phyloP scores from a whole-genome alignment of 2,797 vertebrate species.

The Enteromius argenteus region DNA sequence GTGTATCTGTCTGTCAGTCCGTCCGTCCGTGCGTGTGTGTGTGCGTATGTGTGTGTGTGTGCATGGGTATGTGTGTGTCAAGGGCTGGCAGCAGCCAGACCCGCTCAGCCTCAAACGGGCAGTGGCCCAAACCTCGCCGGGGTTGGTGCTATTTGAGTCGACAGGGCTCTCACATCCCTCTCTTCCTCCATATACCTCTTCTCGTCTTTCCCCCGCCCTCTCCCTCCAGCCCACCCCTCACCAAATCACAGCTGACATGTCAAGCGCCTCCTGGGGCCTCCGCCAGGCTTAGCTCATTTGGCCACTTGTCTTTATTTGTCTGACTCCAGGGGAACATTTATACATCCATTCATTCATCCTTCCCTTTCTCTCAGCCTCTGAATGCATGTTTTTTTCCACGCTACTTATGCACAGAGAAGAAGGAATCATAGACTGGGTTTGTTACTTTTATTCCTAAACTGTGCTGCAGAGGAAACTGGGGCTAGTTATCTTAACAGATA shows the following conservation, averaged over 20 bases:
- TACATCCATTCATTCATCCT: constrained; percentile 50
- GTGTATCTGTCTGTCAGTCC: neutral
- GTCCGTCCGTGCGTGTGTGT: constrained; percentile 5
- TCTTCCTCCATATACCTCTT: constrained; percentile 19
- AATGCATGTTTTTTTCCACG: neutral
- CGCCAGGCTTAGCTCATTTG: constrained; percentile 60
- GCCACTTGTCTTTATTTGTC: constrained; percentile 64
- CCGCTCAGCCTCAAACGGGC: constrained; percentile 51
- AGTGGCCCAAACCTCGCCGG: constrained; percentile 48
- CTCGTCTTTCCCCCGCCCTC: constrained; percentile 7
- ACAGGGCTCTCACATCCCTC: constrained; percentile 49
- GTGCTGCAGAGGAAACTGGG: neutral
- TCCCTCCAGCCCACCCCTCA: constrained; percentile 38
- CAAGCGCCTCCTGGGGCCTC: constrained; percentile 52
- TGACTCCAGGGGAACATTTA: constrained; percentile 63
- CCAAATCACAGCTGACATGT: constrained; percentile 57
- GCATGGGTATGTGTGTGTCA: constrained; percentile 36
- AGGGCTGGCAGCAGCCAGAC: constrained; percentile 56
- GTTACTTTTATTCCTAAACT: constrained; percentile 1
- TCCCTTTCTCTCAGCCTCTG: constrained; percentile 14
- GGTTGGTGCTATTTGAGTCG: constrained; percentile 56
- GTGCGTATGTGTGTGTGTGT: constrained; percentile 39
- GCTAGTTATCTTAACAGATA: neutral
- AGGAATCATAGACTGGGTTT: neutral
- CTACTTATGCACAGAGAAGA: neutral